phyloP scores from a whole-genome alignment of 2,113 vertebrate genomes.

The Istiophorus platypterus region DNA sequence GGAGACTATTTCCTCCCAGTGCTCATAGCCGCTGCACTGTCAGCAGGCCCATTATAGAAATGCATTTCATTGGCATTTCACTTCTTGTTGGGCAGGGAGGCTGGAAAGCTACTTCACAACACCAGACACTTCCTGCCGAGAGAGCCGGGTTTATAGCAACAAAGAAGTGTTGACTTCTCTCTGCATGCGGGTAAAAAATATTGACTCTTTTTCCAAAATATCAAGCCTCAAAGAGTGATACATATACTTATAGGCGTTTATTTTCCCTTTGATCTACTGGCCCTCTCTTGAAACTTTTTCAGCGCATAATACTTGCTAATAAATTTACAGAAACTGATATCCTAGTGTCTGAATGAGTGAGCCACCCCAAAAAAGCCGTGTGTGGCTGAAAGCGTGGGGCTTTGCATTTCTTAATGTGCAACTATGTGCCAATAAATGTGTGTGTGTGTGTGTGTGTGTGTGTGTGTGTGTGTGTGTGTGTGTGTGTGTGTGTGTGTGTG shows the following conservation, averaged over 20 bases:
- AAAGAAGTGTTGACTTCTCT: constrained; percentile 36
- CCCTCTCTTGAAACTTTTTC: constrained; percentile 16
- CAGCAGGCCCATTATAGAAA: constrained; percentile 69
- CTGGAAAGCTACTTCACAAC: constrained; percentile 47
- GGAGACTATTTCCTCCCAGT: constrained; percentile 62
- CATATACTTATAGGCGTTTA: background rate
- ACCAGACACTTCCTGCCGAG: constrained; percentile 51
- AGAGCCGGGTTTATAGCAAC: constrained; percentile 39
- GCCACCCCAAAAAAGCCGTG: constrained; percentile 25
- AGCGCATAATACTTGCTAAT: constrained; percentile 37
- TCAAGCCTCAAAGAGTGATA: constrained; percentile 19
- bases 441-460: constrained; percentile 25
- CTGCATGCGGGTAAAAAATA: constrained; percentile 32
- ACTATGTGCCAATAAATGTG: constrained; percentile 46
- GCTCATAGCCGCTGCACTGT: constrained; percentile 62
- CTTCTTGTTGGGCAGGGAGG: constrained; percentile 59
- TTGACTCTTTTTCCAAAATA: constrained; percentile 29
- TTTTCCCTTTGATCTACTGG: constrained; percentile 5
- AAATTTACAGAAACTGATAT: constrained; percentile 46
- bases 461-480: constrained; percentile 17
- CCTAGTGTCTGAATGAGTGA: constrained; percentile 15
- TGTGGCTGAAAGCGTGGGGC: constrained; percentile 35
- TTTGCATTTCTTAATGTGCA: constrained; percentile 61
- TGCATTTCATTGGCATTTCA: constrained; percentile 69
- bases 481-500: constrained; percentile 20